Base-by-base conservation (phyloP, 1,140 invertebrate species). In the Lutraria rhynchaena region DNA sequence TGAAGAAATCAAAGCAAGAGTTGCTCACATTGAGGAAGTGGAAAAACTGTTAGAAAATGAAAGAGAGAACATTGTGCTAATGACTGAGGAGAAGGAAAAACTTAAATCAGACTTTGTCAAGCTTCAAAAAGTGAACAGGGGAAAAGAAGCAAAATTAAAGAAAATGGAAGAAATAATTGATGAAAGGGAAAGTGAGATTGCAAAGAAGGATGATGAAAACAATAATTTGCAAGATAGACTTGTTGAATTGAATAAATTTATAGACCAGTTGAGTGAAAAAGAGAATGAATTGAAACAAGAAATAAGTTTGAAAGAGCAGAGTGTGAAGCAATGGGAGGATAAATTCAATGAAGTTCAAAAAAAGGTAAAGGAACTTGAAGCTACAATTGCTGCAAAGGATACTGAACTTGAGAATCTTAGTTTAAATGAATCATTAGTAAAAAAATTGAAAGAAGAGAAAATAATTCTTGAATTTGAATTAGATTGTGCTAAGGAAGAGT, bases 131-230 rank as follows among this genome's bases (percentile, higher is more conserved):
- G 69, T 81, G 17, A 73, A 65, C 35, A 73, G 41, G 65, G 78
- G 78, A 22, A 81, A 81, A 81, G 78, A 81, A 61, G 67, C 78
- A 29, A 81, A 81, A 53, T 11, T 81, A 15, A 81, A 81, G 31
- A 71, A 74, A 55, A 60, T 73, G 65, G 78, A 81, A 27, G 67
- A 70, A 65, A 3, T 51, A 15, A 27, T 81, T 19, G 49, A 41
- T 63, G 78, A 81, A 63, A 73, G 74, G 27, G 35, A 63, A 13
- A 61, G 41, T 46, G 58, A 15, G 35, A 60, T 81, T 24, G 44
- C 44, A 22, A 51, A 44, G 7, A 73, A 63, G 29, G 58, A 81
- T 71, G n/a, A n/a, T 51, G 78, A 73, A 37, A 74, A 63, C 24
- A 44, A 35, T 41, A 55, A 24, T n/a, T 44, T 81, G 27, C 55